A percentile compares a stretch with the other conserved stretches of the same genome.
Evolutionary conservation across 2,113 vertebrate species (phyloP).

Genomic region (Elaphurus davidianus): DNA sequence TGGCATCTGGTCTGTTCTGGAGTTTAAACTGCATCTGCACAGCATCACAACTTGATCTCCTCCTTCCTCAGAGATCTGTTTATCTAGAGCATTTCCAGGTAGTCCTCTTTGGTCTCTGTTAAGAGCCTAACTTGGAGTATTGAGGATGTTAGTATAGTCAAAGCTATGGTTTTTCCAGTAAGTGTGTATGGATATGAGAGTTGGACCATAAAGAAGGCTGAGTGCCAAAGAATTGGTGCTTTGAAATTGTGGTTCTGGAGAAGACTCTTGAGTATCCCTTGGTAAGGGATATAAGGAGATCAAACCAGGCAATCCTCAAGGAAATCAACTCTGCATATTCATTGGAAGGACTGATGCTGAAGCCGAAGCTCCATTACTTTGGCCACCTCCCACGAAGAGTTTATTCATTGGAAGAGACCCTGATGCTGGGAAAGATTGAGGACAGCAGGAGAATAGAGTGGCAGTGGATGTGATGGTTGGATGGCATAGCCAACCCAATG

Average conservation of each 20-base stretch:
- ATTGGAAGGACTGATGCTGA: not conserved
- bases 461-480: not conserved
- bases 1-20: not conserved
- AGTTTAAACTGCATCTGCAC: not conserved
- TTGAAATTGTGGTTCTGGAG: not conserved
- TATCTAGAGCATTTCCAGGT: not conserved
- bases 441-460: not conserved
- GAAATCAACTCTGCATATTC: not conserved
- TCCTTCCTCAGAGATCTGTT: not conserved
- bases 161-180: not conserved
- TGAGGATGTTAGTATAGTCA: not conserved
- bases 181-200: not conserved
- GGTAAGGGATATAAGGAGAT: not conserved
- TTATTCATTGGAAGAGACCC: not conserved
- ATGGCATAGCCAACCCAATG: fast-evolving
- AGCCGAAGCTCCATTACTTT: not conserved
- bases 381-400: not conserved
- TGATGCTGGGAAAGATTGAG: not conserved
- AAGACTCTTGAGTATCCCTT: not conserved
- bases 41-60: not conserved
- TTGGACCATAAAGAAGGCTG: not conserved
- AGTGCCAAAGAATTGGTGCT: not conserved
- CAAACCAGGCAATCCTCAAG: not conserved
- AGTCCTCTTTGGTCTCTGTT: not conserved
- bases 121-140: not conserved